phyloP scores from a whole-genome alignment of 2,797 vertebrate genomes.

The Mycteria americana region DNA sequence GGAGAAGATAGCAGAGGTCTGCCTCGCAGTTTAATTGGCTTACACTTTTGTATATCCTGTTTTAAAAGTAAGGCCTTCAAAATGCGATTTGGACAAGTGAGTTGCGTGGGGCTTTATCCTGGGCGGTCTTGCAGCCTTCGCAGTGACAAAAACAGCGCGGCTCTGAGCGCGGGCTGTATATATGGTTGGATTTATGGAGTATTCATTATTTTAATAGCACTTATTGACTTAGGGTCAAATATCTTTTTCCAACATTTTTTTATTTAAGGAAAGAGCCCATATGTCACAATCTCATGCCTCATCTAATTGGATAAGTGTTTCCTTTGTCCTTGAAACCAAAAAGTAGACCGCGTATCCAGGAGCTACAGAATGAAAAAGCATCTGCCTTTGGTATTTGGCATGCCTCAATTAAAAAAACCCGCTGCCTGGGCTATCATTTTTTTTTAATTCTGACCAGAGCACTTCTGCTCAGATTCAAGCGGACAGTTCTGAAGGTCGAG shows the following conservation, averaged over 20 bases:
- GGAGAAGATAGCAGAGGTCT: not conserved
- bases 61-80: not conserved
- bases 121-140: not conserved
- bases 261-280: slow-evolving; percentile 55
- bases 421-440: slow-evolving; percentile 35
- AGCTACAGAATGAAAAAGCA: slow-evolving; percentile 58
- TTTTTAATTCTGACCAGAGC: slow-evolving; percentile 9
- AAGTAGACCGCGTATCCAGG: slow-evolving; percentile 55
- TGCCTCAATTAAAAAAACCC: slow-evolving; percentile 60
- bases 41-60: not conserved
- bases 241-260: slow-evolving; percentile 59
- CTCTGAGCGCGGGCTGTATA: not conserved
- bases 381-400: slow-evolving; percentile 70
- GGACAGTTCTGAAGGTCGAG: not conserved
- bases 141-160: not conserved
- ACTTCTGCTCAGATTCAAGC: not conserved
- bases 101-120: not conserved
- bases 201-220: slow-evolving; percentile 70
- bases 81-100: not conserved
- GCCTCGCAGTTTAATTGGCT: not conserved
- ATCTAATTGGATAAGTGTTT: slow-evolving; percentile 73
- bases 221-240: slow-evolving; percentile 66
- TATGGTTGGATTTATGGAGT: slow-evolving; percentile 32
- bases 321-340: slow-evolving; percentile 71
- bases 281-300: slow-evolving; percentile 65